phyloP scores from a whole-genome alignment of 2,113 vertebrate species.

The Capricornis sumatraensis region DNA sequence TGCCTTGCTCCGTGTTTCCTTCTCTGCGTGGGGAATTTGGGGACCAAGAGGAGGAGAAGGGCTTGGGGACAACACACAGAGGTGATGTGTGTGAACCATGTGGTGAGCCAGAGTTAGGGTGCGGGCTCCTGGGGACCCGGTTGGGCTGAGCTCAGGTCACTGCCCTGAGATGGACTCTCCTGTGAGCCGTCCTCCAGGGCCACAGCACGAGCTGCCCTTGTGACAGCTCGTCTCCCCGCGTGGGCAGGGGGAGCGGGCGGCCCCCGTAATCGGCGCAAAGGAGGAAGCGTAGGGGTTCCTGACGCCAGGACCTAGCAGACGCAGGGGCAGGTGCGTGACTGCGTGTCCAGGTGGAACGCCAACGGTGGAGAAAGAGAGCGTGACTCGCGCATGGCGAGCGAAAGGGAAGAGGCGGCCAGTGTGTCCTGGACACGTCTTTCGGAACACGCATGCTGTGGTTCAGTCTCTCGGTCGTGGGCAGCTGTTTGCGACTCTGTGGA shows the following conservation, averaged over 20 bases:
- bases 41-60: too few species aligned
- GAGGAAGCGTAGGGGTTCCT: accelerated
- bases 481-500: neutral
- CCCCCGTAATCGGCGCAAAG: accelerated
- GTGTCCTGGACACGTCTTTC: too few species aligned
- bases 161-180: neutral
- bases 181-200: neutral
- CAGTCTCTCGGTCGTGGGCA: neutral
- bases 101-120: neutral
- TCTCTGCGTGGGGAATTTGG: accelerated
- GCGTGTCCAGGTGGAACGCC: neutral
- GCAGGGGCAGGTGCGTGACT: neutral
- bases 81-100: neutral
- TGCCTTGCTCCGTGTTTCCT: neutral
- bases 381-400: neutral
- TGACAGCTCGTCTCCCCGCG: accelerated
- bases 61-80: neutral
- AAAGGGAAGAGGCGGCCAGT: accelerated
- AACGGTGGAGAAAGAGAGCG: neutral
- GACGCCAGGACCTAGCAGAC: neutral
- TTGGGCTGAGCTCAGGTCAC: accelerated
- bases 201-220: neutral
- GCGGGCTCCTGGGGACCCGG: neutral
- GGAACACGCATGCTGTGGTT: accelerated
- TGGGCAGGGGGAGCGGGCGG: accelerated